Evolutionary conservation across 1,140 invertebrate genomes (phyloP).

Genomic region (Teleopsis dalmanni): DNA sequence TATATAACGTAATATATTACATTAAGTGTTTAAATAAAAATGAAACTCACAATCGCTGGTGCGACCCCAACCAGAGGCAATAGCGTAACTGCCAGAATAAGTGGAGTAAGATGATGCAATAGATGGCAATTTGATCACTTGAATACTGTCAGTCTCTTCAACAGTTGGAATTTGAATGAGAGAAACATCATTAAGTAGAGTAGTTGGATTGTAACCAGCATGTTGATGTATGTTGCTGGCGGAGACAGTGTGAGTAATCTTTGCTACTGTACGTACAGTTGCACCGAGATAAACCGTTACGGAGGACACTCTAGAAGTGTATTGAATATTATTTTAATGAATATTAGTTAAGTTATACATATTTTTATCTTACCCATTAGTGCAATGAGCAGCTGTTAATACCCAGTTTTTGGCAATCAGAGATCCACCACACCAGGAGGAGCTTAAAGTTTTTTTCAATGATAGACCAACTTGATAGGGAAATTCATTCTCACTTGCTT

Average conservation of each 20-base stretch:
- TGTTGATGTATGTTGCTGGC: constrained; percentile 5
- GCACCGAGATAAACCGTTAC: constrained; percentile 5
- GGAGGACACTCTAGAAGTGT: neutral
- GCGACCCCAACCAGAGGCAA: constrained; percentile 34
- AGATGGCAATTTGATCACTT: constrained; percentile 15
- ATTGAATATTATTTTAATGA: no score
- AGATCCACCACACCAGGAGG: neutral
- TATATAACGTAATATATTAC: neutral
- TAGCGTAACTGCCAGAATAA: constrained; percentile 17
- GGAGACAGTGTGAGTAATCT: constrained; percentile 6
- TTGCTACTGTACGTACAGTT: neutral
- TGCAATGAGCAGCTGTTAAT: constrained; percentile 6
- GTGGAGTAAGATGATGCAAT: constrained; percentile 22
- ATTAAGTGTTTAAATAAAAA: neutral
- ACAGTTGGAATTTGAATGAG: constrained; percentile 25
- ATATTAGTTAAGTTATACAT: no score
- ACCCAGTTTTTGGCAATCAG: neutral
- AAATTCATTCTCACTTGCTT: constrained; percentile 25
- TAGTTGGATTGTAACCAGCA: constrained; percentile 4
- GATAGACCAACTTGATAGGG: constrained; percentile 34
- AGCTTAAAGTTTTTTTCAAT: constrained; percentile 1
- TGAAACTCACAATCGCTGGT: constrained; percentile 14
- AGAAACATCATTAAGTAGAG: constrained; percentile 31
- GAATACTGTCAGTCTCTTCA: constrained; percentile 13
- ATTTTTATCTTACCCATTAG: constrained; percentile 2